A percentile compares a stretch with the other conserved stretches of the same genome.
phyloP scores from a whole-genome alignment of 2,797 vertebrate species.

The Gymnoscopelus microlampas region DNA sequence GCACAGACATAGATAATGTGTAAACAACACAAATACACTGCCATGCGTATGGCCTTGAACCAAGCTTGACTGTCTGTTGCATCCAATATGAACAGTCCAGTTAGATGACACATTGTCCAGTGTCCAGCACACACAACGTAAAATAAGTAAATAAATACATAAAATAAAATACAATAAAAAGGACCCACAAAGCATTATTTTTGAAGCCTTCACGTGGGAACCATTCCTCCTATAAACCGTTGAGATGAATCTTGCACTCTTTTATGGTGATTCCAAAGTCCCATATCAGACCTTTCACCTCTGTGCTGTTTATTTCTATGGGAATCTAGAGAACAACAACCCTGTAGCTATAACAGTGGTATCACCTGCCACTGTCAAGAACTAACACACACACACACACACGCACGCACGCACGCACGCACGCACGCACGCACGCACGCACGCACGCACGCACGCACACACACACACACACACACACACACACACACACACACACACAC shows the following conservation, averaged over 20 bases:
- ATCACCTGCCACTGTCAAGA: background rate
- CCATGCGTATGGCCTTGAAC: conserved; percentile 36
- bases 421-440: background rate
- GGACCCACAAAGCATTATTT: background rate
- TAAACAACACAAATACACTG: conserved; percentile 55
- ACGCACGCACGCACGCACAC: no score
- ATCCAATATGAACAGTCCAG: conserved; percentile 28
- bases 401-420: background rate
- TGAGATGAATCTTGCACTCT: conserved; percentile 12
- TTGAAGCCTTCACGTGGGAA: background rate
- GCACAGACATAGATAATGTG: conserved; percentile 21
- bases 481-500: no score
- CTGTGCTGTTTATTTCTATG: conserved; percentile 15
- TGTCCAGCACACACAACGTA: background rate
- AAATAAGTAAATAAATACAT: background rate
- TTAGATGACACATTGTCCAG: conserved; percentile 14
- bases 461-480: no score
- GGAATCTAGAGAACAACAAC: conserved; percentile 2
- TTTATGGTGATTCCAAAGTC: conserved; percentile 56
- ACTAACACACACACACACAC: background rate
- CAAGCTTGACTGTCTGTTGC: conserved; percentile 32
- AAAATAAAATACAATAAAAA: background rate
- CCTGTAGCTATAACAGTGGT: background rate
- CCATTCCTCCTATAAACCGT: conserved; percentile 5
- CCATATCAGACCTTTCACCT: conserved; percentile 24